Base-by-base conservation (phyloP, 35 echinoderm and acorn worm genomes). In the Ophioderma brevispina region DNA sequence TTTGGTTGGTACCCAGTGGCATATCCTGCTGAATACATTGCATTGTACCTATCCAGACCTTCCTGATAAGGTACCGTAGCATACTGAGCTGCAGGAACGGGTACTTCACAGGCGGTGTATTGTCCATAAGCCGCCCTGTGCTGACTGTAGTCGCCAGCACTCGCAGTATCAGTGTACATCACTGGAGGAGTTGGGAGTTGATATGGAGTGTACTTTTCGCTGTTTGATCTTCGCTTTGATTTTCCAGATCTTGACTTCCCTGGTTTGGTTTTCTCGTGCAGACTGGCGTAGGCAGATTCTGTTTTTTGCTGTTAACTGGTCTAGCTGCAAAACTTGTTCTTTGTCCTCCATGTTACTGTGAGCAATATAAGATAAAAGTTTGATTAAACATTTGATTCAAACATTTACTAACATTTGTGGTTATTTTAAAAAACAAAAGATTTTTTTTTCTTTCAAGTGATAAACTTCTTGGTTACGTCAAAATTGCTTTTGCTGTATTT, bases 271-370 rank as follows among this genome's bases (percentile, higher is more conserved):
- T 98, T 98, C 56, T 98, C 96, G 36, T 94, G 89, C 10, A 89
- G 84, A 37, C 88, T 89, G n/a, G 92, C 86, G 87, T 91, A 98
- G 37, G 85, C 91, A 36, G 96, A 94, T 64, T 98, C 92, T 30
- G 97, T 99, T 42, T n/a, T 99, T 95, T 78, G 97, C 97, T 76
- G 91, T 82, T 1, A 99, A 84, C 82, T 99, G 97, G 84, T 99
- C 97, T 18, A 95, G 87, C 39, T 95, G 90, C 33, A 99, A 88
- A n/a, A 95, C 81, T 15, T 91, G 85, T 4, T 95, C 92, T 82
- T 99, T 99, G 25, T 99, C 97, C 88, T 99, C 97, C 35, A 94
- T 95, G 80, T 93, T 92, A 43, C 97, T 99, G 88, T n/a, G 95
- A 91, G 33, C 39, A 37, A n/a, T n/a, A n/a, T n/a, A n/a, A n/a